Evolutionary conservation across 2,113 vertebrate species (phyloP).

Genomic region (Cebidichthys violaceus): DNA sequence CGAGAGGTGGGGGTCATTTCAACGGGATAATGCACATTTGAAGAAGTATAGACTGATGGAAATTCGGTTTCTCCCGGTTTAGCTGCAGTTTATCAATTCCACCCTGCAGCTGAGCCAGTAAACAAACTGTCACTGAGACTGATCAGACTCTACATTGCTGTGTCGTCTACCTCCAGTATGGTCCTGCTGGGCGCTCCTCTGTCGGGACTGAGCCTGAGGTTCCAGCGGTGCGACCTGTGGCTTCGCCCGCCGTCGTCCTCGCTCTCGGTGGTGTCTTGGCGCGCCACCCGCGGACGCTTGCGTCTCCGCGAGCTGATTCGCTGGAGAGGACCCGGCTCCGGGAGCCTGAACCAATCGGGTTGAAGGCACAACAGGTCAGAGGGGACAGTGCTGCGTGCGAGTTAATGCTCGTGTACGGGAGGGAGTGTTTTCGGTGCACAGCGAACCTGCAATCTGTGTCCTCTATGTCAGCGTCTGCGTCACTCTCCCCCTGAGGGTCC

Average conservation of each 20-base stretch:
- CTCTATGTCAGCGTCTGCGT: constrained; percentile 86
- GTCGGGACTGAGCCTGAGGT: constrained; percentile 83
- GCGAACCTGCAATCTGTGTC: constrained; percentile 84
- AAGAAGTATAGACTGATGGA: no score
- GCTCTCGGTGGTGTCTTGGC: constrained; percentile 86
- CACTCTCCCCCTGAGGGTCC: constrained; percentile 85
- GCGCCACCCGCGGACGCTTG: constrained; percentile 78
- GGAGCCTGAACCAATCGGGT: constrained; percentile 72
- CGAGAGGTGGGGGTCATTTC: not conserved
- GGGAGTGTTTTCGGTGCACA: not conserved
- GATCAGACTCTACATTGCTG: no score
- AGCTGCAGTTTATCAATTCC: not conserved
- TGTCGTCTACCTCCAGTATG: constrained; percentile 84
- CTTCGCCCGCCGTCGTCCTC: constrained; percentile 85
- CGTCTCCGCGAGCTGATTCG: constrained; percentile 85
- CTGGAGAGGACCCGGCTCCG: constrained; percentile 81
- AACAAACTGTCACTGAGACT: no score
- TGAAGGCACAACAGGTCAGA: constrained; percentile 25
- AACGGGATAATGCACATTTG: not conserved
- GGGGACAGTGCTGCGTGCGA: not conserved
- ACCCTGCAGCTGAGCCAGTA: not conserved
- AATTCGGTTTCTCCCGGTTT: no score
- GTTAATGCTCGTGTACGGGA: not conserved
- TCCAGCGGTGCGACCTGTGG: constrained; percentile 82
- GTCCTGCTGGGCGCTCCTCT: constrained; percentile 78